These are phyloP conservation scores for Diprion similis DNA, from an alignment of 1,140 invertebrate genomes.

Conservation along the genomic window DNA sequence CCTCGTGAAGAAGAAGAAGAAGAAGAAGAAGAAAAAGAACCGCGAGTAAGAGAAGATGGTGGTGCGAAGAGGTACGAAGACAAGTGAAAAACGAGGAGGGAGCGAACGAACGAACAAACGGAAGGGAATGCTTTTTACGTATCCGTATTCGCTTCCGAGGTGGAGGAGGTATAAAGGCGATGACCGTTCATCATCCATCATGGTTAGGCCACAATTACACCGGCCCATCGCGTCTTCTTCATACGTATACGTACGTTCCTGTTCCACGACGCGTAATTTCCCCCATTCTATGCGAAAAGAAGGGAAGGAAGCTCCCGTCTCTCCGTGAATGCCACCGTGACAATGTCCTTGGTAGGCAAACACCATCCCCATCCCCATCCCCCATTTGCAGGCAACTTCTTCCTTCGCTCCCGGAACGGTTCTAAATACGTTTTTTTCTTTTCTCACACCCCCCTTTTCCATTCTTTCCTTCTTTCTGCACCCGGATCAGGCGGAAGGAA, in stretches of 20 bases:
- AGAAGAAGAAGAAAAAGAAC: too few relatives aligned
- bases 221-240: not conserved
- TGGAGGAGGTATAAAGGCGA: not conserved
- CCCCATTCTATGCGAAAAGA: not conserved
- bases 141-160: not conserved
- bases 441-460: not conserved
- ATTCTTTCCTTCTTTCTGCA: not conserved
- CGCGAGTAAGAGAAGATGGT: too few relatives aligned
- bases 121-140: constrained; percentile 5
- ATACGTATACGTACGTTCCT: not conserved
- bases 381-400: not conserved
- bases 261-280: not conserved
- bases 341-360: not conserved
- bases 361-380: not conserved
- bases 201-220: not conserved
- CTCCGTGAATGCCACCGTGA: not conserved
- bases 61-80: not conserved
- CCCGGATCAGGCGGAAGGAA: not conserved
- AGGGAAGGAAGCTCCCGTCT: not conserved
- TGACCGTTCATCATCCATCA: not conserved
- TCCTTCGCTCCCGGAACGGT: not conserved
- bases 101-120: not conserved
- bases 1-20: too few relatives aligned
- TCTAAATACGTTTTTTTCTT: not conserved
- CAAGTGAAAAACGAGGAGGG: not conserved